Conservation (phyloP, 1,140 invertebrate genomes). For the Aricia agestis region DNA sequence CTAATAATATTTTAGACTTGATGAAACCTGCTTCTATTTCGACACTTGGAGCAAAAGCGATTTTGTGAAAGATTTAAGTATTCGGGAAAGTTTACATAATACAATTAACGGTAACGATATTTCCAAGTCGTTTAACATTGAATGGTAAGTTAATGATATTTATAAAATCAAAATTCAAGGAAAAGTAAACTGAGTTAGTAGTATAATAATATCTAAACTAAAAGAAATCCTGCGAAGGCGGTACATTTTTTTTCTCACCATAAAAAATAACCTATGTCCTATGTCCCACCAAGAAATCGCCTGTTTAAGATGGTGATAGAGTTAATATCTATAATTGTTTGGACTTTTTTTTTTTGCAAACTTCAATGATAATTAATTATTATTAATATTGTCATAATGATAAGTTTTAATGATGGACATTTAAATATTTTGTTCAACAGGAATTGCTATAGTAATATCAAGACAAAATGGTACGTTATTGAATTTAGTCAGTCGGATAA, state of each 20-base stretch:
- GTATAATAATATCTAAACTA: too few relatives aligned
- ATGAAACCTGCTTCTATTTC: slow-evolving; percentile 28
- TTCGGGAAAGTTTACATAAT: neutral
- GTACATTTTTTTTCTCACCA: too few relatives aligned
- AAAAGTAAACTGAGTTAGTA: too few relatives aligned
- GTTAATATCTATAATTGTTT: too few relatives aligned
- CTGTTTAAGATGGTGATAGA: too few relatives aligned
- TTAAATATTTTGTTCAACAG: neutral
- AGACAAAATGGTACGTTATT: slow-evolving; percentile 30
- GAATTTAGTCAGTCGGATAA: slow-evolving; percentile 24
- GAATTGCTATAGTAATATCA: neutral
- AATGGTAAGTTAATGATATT: neutral
- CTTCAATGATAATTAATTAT: too few relatives aligned
- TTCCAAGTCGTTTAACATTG: neutral
- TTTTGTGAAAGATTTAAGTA: neutral
- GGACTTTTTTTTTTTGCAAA: too few relatives aligned
- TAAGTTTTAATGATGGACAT: too few relatives aligned
- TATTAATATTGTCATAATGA: too few relatives aligned
- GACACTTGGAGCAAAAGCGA: slow-evolving; percentile 16
- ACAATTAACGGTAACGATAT: neutral
- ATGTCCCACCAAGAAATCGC: too few relatives aligned
- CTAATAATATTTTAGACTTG: slow-evolving; percentile 21
- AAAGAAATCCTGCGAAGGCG: too few relatives aligned
- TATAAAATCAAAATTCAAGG: neutral
- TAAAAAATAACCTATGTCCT: too few relatives aligned